phyloP scores from a whole-genome alignment of 1,140 invertebrate species.

The Neelides sp. region DNA sequence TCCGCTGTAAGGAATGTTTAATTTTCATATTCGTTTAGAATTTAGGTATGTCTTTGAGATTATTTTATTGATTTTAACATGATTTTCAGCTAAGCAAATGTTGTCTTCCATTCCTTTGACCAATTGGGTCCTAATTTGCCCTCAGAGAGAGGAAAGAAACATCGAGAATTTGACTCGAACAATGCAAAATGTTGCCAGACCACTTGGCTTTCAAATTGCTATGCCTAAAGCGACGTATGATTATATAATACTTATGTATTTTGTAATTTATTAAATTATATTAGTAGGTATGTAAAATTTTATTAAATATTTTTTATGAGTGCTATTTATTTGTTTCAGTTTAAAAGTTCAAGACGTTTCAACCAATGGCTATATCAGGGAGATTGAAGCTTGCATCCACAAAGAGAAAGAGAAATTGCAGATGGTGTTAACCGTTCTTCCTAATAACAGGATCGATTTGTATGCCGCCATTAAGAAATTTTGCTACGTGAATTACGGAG shows the following conservation, averaged over 20 bases:
- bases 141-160: background rate
- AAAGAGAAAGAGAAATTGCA: background rate
- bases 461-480: background rate
- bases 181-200: conserved; percentile 9
- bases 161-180: conserved; percentile 17
- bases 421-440: background rate
- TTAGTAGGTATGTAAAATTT: background rate
- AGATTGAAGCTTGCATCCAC: background rate
- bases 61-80: background rate
- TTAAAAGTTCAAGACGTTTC: background rate
- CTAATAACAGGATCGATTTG: background rate
- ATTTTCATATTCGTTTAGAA: background rate
- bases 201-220: conserved; percentile 11
- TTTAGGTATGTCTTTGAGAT: background rate
- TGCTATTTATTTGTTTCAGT: background rate
- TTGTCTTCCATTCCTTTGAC: background rate
- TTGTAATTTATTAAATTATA: no score
- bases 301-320: background rate
- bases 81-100: conserved; percentile 12
- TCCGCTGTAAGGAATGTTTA: conserved; percentile 7
- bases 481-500: background rate
- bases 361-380: background rate
- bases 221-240: conserved; percentile 6
- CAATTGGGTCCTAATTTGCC: conserved; percentile 12
- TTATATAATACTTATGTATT: no score